Base-by-base conservation (phyloP, 2,888 invertebrate genomes). In the Azorinus chamasolen region DNA sequence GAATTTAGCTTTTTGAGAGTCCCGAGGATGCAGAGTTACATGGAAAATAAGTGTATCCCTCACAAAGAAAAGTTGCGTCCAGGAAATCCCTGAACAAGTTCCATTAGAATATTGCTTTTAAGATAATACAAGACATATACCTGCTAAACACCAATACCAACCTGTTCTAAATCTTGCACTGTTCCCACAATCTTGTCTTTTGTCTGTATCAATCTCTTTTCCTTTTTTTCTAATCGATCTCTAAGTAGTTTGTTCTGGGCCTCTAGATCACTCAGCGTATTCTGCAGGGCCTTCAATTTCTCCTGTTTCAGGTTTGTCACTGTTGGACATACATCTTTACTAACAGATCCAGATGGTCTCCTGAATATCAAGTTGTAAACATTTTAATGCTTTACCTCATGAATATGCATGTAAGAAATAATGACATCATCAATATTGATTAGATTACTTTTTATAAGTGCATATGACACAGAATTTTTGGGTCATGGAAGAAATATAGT, bases 211-310 rank as follows among this genome's bases (percentile, higher is more conserved):
- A 80, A 54, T 18, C 43, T 65, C 14, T 54, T 45, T 37, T 77
- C 80, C 27, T 41, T 58, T 27, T 71, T 73, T 43, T 62, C 25
- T n/a, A 62, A 70, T 14, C 58, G 69, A 8, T 66, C 58, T 27
- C 20, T 32, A 50, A 80, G 32, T 20, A 76, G 54, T 62, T 70
- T 80, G 51, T 80, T 80, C 55, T 80, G 73, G 20, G 76, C 76
- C 53, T 80, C 80, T n/a, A 77, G 53, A 24, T 77, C 73, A 41
- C 25, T 25, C 12, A 80, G 71, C 16, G 46, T 55, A 41, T 66
- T 73, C 46, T 73, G 24, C 0, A 80, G 45, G 5, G 63, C 73
- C 37, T 80, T 68, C 24, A 80, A 46, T 27, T 80, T 76, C 25
- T 74, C 69, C 45, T 45, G 54, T 43, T 77, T 80, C 24, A 80